A percentile compares a stretch with the other conserved stretches of the same genome.
These are phyloP conservation scores for Varanus salvator DNA, from an alignment of 2,113 vertebrate genomes.

Conservation along the genomic window DNA sequence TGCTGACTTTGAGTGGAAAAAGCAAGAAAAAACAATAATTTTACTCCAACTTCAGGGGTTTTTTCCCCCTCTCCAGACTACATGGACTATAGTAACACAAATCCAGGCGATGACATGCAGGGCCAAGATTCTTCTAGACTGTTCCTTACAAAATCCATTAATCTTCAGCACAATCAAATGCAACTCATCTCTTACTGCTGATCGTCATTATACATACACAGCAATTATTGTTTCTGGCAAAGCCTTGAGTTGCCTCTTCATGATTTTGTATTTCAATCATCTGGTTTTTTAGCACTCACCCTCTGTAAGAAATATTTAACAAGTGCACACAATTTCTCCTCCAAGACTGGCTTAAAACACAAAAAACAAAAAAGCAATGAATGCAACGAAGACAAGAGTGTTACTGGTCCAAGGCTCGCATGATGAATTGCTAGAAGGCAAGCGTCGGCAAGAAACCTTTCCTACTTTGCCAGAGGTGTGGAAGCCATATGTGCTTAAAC, in stretches of 20 bases:
- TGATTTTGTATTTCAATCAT: conserved; percentile 67
- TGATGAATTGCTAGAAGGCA: conserved; percentile 68
- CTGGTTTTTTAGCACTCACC: conserved; percentile 66
- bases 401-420: conserved; percentile 63
- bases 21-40: conserved; percentile 65
- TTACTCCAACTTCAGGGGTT: conserved; percentile 46
- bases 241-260: conserved; percentile 58
- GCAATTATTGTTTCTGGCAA: conserved; percentile 73
- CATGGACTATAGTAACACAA: conserved; percentile 65
- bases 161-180: conserved; percentile 60
- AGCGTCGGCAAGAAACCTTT: not conserved
- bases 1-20: conserved; percentile 42
- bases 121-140: conserved; percentile 63
- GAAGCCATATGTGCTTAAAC: not conserved
- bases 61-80: conserved; percentile 24
- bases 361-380: conserved; percentile 41
- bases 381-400: conserved; percentile 73
- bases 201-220: conserved; percentile 70
- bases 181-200: conserved; percentile 62
- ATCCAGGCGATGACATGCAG: conserved; percentile 61
- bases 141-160: conserved; percentile 69
- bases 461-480: not conserved
- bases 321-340: conserved; percentile 62
- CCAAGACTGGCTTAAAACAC: conserved; percentile 37
- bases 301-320: conserved; percentile 67